Evolutionary conservation across 1,140 invertebrate species (phyloP).

Genomic region (Xylocopa sonorina): DNA sequence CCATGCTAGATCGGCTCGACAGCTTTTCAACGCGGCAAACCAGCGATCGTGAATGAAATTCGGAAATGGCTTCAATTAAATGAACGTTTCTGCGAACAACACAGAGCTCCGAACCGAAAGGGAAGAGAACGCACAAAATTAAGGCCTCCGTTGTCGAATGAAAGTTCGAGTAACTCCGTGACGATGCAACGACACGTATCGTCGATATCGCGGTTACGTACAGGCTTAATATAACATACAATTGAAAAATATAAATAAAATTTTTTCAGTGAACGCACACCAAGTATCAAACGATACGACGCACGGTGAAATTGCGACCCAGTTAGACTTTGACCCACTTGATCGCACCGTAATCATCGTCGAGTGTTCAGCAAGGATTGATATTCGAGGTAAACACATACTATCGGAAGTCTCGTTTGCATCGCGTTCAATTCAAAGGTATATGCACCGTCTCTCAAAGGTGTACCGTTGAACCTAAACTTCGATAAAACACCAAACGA

Average conservation of each 20-base stretch:
- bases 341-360: constrained; percentile 53
- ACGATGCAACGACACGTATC: not conserved
- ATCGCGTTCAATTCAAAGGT: too few species aligned
- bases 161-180: constrained; percentile 7
- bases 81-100: constrained; percentile 51
- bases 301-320: constrained; percentile 59
- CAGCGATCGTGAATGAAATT: constrained; percentile 50
- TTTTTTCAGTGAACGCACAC: constrained; percentile 19
- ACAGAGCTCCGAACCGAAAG: constrained; percentile 50
- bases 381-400: constrained; percentile 61
- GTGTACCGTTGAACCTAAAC: not conserved
- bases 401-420: constrained; percentile 37
- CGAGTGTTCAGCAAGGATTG: constrained; percentile 49
- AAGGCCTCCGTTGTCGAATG: not conserved
- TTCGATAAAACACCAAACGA: too few species aligned
- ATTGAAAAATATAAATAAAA: too few species aligned
- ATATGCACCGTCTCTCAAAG: not conserved
- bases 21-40: constrained; percentile 35
- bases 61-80: constrained; percentile 64
- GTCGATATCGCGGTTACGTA: too few species aligned
- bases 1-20: constrained; percentile 25
- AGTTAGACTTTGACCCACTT: constrained; percentile 62
- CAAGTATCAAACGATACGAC: constrained; percentile 48
- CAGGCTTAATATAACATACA: too few species aligned
- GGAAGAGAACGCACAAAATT: too few species aligned